These are phyloP conservation scores for Cryptoprocta ferox DNA, from an alignment of 2,797 vertebrate species.

Conservation along the genomic window DNA sequence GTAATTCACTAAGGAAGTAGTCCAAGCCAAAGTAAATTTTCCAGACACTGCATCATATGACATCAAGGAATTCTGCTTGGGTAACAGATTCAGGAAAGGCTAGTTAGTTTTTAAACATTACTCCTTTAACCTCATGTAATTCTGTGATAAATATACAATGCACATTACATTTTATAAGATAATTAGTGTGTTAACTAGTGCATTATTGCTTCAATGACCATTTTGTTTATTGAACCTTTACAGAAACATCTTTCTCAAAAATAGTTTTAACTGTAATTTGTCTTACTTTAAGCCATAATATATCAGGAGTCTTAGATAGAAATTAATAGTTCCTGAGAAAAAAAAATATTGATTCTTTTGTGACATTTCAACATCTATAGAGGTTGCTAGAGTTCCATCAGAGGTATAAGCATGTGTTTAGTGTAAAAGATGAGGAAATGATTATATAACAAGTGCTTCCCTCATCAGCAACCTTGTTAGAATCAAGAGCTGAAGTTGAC, in stretches of 20 bases:
- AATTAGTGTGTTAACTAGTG: constrained; percentile 36
- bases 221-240: constrained; percentile 36
- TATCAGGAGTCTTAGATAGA: not conserved
- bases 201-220: constrained; percentile 47
- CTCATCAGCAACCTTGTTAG: not conserved
- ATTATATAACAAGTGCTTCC: not conserved
- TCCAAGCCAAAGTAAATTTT: constrained; percentile 81
- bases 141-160: constrained; percentile 50
- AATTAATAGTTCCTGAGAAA: not conserved
- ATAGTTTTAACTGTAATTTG: constrained; percentile 8
- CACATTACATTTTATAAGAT: constrained; percentile 57
- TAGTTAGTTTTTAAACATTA: constrained; percentile 55
- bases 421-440: not conserved
- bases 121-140: constrained; percentile 51
- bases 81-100: constrained; percentile 57
- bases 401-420: not conserved
- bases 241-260: constrained; percentile 60
- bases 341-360: not conserved
- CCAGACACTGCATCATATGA: constrained; percentile 80
- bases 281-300: constrained; percentile 52
- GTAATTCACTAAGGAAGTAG: constrained; percentile 81
- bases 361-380: not conserved
- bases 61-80: constrained; percentile 67
- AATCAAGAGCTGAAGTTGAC: not conserved
- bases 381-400: not conserved